phyloP scores from a whole-genome alignment of 2,113 vertebrate species.

The Setophaga kirtlandii region DNA sequence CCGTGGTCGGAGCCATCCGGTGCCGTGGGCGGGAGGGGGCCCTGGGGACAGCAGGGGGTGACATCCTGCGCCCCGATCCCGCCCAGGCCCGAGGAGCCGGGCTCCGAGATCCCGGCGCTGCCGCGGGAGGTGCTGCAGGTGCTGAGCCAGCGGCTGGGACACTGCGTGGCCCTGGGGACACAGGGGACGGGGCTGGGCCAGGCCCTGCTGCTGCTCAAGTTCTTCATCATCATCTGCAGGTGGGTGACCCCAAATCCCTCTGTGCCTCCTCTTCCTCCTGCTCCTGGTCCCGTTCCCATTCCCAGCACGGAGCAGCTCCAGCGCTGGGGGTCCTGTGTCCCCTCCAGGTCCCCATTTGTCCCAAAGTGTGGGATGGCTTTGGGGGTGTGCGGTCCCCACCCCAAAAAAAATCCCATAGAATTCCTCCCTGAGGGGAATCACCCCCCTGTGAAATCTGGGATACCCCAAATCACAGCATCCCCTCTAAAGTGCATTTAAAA shows the following conservation, averaged over 20 bases:
- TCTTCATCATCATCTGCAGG: conserved; percentile 94
- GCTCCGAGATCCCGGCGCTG: background rate
- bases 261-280: fast-evolving
- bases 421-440: background rate
- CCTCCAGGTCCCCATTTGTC: background rate
- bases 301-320: background rate
- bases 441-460: too few species aligned
- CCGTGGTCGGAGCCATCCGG: background rate
- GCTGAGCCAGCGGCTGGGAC: background rate
- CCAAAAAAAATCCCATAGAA: background rate
- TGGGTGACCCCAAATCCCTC: background rate
- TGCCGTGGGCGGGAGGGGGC: fast-evolving
- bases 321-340: background rate
- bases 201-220: conserved; percentile 88
- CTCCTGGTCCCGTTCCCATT: too few species aligned
- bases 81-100: conserved; percentile 82
- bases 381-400: background rate
- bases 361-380: background rate
- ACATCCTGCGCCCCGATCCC: background rate
- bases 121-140: background rate
- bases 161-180: conserved; percentile 37
- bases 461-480: background rate
- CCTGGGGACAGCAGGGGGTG: background rate
- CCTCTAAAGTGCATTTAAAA: background rate
- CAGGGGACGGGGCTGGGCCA: conserved; percentile 68